Percentiles rank a stretch among this genome's conserved stretches.
phyloP scores from a whole-genome alignment of 1,140 invertebrate genomes.

The Brachionus rotundiformis region DNA sequence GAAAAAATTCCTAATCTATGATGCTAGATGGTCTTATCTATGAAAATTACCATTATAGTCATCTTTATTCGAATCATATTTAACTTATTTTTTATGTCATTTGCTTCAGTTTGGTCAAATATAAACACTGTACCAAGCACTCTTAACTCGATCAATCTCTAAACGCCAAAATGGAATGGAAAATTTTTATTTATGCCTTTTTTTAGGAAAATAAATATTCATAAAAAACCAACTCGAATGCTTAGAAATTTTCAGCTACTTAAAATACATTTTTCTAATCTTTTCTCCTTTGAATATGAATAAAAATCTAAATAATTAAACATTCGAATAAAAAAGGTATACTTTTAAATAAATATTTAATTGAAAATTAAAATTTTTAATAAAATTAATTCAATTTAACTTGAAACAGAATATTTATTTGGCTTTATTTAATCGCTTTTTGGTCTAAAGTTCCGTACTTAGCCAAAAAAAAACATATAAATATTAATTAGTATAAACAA shows the following conservation, averaged over 20 bases:
- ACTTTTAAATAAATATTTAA: conserved; percentile 26
- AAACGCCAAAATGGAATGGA: no score
- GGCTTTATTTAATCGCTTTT: conserved; percentile 23
- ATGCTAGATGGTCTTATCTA: not conserved
- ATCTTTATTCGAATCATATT: not conserved
- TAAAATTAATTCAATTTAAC: conserved; percentile 4
- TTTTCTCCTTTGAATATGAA: not conserved
- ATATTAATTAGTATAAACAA: not conserved
- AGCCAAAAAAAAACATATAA: conserved; percentile 10
- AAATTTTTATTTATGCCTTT: no score
- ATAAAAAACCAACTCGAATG: not conserved
- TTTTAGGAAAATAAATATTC: no score
- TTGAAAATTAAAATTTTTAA: conserved; percentile 20
- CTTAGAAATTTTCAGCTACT: not conserved
- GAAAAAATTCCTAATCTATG: not conserved
- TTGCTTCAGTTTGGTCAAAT: no score
- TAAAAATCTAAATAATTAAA: conserved; percentile 21
- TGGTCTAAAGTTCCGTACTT: not conserved
- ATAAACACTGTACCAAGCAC: no score
- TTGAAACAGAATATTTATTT: not conserved
- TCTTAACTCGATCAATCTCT: no score
- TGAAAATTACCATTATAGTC: not conserved
- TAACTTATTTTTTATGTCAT: conserved; percentile 5
- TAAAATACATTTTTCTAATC: not conserved
- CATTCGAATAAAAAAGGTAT: not conserved